phyloP scores from a whole-genome alignment of 2,888 invertebrate species.

The Spilosoma lubricipeda region DNA sequence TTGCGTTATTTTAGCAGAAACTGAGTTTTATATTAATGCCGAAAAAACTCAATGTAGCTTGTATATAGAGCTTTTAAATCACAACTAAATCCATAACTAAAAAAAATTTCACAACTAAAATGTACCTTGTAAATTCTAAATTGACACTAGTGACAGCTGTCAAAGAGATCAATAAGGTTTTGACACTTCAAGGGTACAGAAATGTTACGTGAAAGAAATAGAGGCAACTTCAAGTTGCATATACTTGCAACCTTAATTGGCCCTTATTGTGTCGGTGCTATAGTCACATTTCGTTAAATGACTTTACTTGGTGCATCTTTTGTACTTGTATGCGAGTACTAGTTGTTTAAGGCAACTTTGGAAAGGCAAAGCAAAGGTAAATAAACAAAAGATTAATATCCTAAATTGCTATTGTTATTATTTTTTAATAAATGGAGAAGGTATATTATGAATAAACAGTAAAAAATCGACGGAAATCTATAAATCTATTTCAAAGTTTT shows the following conservation, averaged over 20 bases:
- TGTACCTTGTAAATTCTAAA: too few species aligned
- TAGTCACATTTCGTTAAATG: neutral
- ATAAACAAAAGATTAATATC: neutral
- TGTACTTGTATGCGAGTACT: neutral
- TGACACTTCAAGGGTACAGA: too few species aligned
- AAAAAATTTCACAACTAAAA: too few species aligned
- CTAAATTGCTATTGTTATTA: constrained; percentile 2
- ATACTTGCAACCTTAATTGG: neutral
- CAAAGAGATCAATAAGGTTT: too few species aligned
- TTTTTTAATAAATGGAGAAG: constrained; percentile 2
- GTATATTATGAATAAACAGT: constrained; percentile 9
- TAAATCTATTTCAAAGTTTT: neutral
- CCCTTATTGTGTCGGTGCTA: neutral
- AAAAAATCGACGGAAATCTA: neutral
- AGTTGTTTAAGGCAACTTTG: neutral
- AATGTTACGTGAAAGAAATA: too few species aligned
- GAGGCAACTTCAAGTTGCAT: neutral
- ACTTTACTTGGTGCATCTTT: neutral
- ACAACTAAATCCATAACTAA: too few species aligned
- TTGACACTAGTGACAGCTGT: too few species aligned
- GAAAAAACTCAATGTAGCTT: neutral
- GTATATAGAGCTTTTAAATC: too few species aligned
- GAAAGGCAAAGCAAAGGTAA: neutral
- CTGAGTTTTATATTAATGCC: neutral
- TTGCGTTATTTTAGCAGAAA: neutral